phyloP scores from a whole-genome alignment of 1,140 invertebrate species.

The Drosophila parabipectinata region DNA sequence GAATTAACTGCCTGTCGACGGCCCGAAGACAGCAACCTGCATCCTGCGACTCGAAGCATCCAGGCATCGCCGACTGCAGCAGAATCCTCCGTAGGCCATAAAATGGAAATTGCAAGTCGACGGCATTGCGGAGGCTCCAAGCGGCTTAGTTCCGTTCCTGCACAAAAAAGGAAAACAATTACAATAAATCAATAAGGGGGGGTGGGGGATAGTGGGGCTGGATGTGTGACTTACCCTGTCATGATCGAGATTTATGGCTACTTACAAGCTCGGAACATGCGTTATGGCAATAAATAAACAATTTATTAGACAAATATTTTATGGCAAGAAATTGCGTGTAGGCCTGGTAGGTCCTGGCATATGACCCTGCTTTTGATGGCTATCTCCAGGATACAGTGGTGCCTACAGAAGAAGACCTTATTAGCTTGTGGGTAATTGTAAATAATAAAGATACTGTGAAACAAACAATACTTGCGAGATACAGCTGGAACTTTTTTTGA shows the following conservation, averaged over 20 bases:
- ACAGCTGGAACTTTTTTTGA: too few relatives aligned
- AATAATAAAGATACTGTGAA: not conserved
- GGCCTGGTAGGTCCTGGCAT: slow-evolving; percentile 12
- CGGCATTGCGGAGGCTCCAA: slow-evolving; percentile 26
- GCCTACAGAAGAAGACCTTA: not conserved
- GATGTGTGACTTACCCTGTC: slow-evolving; percentile 39
- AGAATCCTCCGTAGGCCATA: slow-evolving; percentile 17
- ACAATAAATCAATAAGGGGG: slow-evolving; percentile 55
- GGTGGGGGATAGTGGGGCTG: not conserved
- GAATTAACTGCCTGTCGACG: slow-evolving; percentile 37
- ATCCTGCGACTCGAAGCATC: not conserved
- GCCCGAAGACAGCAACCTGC: slow-evolving; percentile 3
- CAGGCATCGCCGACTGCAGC: slow-evolving; percentile 12
- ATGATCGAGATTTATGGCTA: slow-evolving; percentile 61
- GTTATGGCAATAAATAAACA: slow-evolving; percentile 62
- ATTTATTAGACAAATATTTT: slow-evolving; percentile 56
- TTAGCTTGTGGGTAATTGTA: not conserved
- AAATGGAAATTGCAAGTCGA: slow-evolving; percentile 26
- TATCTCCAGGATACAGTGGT: slow-evolving; percentile 6
- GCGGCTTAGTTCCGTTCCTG: slow-evolving; percentile 20
- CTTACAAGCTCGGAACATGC: slow-evolving; percentile 33
- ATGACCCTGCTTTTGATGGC: slow-evolving; percentile 33
- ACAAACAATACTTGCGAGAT: not conserved
- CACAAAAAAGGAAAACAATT: slow-evolving; percentile 22
- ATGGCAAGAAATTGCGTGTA: slow-evolving; percentile 32